A percentile compares a stretch with the other conserved stretches of the same genome.
Evolutionary conservation across 2,797 vertebrate species (phyloP).

Genomic region (Labeo calbasu): DNA sequence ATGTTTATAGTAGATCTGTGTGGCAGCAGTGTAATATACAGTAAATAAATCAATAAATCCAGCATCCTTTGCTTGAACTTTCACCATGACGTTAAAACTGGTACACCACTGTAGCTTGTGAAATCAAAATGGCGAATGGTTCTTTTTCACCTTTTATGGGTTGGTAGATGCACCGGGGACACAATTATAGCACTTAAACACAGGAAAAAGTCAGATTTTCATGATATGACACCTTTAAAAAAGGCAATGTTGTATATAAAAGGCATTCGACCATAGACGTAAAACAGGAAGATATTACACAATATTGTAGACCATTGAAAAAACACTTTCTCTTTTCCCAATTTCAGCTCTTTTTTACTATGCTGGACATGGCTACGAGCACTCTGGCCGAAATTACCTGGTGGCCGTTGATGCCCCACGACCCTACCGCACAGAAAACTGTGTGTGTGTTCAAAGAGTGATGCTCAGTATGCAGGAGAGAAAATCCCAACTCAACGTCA

Average conservation of each 20-base stretch:
- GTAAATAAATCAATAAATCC: too few relatives aligned
- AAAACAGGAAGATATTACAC: neutral
- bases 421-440: conserved; percentile 83
- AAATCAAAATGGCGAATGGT: too few relatives aligned
- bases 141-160: too few relatives aligned
- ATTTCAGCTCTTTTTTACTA: conserved; percentile 88
- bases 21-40: too few relatives aligned
- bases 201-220: too few relatives aligned
- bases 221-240: neutral
- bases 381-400: conserved; percentile 86
- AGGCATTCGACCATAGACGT: neutral
- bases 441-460: conserved; percentile 87
- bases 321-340: neutral
- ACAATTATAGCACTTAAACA: too few relatives aligned
- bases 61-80: too few relatives aligned
- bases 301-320: neutral
- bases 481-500: conserved; percentile 80
- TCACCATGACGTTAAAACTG: too few relatives aligned
- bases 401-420: conserved; percentile 88
- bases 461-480: conserved; percentile 85
- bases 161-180: too few relatives aligned
- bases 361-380: conserved; percentile 88
- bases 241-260: neutral
- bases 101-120: too few relatives aligned
- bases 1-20: too few relatives aligned